A percentile compares a stretch with the other conserved stretches of the same genome.
phyloP scores from a whole-genome alignment of 2,797 vertebrate genomes.

The Melanotaenia nigrans region DNA sequence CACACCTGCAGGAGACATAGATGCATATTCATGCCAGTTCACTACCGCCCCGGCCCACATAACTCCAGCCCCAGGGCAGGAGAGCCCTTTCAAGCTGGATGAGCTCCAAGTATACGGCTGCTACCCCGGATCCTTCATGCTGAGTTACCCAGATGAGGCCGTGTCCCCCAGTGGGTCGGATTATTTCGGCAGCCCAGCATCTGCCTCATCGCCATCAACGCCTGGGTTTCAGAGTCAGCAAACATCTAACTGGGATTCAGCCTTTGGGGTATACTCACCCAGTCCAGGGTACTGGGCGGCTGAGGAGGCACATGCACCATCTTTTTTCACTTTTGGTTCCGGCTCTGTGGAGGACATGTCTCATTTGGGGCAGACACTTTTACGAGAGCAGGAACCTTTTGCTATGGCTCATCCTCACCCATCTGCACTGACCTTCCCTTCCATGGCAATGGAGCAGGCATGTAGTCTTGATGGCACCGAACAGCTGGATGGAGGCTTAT shows the following conservation, averaged over 20 bases:
- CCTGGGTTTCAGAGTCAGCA: conserved; percentile 88
- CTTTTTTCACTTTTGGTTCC: conserved; percentile 85
- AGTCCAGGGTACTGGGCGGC: conserved; percentile 86
- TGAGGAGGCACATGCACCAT: conserved; percentile 85
- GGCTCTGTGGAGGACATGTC: conserved; percentile 70
- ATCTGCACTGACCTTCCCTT: conserved; percentile 71
- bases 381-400: conserved; percentile 75
- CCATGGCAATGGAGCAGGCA: conserved; percentile 78
- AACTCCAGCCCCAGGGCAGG: conserved; percentile 55
- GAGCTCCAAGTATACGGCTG: conserved; percentile 94
- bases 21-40: conserved; percentile 93
- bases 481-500: conserved; percentile 59
- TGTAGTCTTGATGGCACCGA: conserved; percentile 37
- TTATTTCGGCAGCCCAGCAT: conserved; percentile 91
- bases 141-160: conserved; percentile 87
- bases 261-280: conserved; percentile 88
- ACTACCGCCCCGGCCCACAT: conserved; percentile 76
- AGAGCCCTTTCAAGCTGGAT: conserved; percentile 87
- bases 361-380: conserved; percentile 61
- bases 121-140: conserved; percentile 87
- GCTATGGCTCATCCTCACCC: conserved; percentile 57
- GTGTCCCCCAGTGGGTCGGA: conserved; percentile 90
- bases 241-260: conserved; percentile 86
- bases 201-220: conserved; percentile 87
- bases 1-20: conserved; percentile 85